Evolutionary conservation across 2,797 vertebrate genomes (phyloP).

Genomic region (Pipistrellus kuhlii): DNA sequence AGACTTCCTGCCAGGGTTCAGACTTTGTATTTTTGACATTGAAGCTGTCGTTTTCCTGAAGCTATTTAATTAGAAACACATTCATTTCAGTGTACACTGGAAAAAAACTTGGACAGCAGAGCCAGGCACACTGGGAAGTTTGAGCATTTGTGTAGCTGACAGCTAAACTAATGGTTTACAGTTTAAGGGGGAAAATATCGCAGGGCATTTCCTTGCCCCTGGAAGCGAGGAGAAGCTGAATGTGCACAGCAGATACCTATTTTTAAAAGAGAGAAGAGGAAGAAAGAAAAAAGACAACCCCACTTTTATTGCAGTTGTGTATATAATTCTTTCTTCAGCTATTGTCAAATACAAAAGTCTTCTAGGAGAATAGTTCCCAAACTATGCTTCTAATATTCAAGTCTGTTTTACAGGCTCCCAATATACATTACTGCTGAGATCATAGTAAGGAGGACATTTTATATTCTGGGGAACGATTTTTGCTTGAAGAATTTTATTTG

Average conservation of each 20-base stretch:
- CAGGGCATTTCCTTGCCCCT: conserved; percentile 65
- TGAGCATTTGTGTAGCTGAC: conserved; percentile 84
- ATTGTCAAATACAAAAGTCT: conserved; percentile 72
- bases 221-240: conserved; percentile 74
- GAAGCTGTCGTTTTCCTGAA: conserved; percentile 84
- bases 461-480: conserved; percentile 70
- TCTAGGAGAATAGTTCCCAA: conserved; percentile 71
- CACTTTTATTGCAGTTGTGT: conserved; percentile 66
- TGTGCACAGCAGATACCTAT: conserved; percentile 61
- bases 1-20: conserved; percentile 88
- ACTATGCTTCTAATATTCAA: conserved; percentile 70
- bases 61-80: conserved; percentile 89
- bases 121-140: conserved; percentile 80
- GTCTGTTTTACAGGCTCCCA: conserved; percentile 59
- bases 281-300: conserved; percentile 68
- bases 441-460: conserved; percentile 70
- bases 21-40: conserved; percentile 85
- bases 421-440: conserved; percentile 66
- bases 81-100: conserved; percentile 79
- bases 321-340: conserved; percentile 70
- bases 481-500: conserved; percentile 75
- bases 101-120: conserved; percentile 80
- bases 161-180: conserved; percentile 78
- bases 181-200: conserved; percentile 67
- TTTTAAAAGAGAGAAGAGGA: background rate